Conservation (phyloP, 2,113 vertebrate species). For the Reinhardtius hippoglossoides region DNA sequence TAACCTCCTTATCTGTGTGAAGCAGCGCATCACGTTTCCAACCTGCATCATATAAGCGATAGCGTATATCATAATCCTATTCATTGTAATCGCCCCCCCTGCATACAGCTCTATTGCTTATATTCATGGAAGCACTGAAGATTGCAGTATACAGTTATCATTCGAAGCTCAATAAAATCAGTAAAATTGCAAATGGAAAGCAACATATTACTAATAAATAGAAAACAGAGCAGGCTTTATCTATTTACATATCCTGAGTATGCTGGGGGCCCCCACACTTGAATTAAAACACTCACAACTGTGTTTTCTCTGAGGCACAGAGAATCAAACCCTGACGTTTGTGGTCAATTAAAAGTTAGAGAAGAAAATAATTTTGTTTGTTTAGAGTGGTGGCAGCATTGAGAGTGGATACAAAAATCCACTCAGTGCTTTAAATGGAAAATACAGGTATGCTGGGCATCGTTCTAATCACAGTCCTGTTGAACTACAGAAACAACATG, state of each 20-base stretch:
- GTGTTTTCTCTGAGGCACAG: slow-evolving; percentile 4
- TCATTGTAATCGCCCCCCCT: neutral
- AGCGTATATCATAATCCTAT: slow-evolving; percentile 7
- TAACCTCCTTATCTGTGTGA: neutral
- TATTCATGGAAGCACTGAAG: too few species aligned
- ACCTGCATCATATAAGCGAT: slow-evolving; percentile 7
- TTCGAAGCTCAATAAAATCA: slow-evolving; percentile 10
- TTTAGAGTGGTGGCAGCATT: neutral
- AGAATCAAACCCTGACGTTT: slow-evolving; percentile 8
- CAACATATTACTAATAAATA: neutral
- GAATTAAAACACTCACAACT: slow-evolving; percentile 5
- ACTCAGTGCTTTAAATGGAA: neutral
- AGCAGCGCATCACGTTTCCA: neutral
- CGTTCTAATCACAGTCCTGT: neutral
- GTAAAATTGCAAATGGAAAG: neutral
- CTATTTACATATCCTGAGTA: neutral
- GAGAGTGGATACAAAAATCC: neutral
- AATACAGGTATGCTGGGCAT: too few species aligned
- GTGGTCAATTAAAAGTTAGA: neutral
- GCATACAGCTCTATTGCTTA: slow-evolving; percentile 1
- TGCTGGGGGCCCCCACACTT: neutral
- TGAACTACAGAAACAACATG: neutral
- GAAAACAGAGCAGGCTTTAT: neutral
- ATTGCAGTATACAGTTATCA: slow-evolving; percentile 1
- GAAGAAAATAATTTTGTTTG: neutral